A percentile compares a stretch with the other conserved stretches of the same genome.
Conservation (phyloP, 1,140 invertebrate species). For the Trichonephila clavipes region DNA sequence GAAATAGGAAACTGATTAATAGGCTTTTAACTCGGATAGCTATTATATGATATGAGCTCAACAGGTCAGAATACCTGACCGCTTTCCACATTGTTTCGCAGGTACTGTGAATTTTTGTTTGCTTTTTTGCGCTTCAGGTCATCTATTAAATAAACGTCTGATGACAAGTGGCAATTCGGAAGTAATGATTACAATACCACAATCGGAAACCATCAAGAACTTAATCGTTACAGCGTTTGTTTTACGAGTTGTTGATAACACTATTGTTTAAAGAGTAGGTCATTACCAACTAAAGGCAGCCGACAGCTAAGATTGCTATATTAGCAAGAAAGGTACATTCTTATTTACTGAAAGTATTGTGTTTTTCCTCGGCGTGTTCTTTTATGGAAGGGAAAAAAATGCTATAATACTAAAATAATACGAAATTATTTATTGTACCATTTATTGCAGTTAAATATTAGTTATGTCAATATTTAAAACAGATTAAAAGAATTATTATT, state of each 20-base stretch:
- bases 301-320: neutral
- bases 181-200: neutral
- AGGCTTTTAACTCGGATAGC: neutral
- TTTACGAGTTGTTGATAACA: neutral
- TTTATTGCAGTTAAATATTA: too few species aligned
- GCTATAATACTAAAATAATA: too few species aligned
- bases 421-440: too few species aligned
- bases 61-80: neutral
- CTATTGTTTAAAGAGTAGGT: neutral
- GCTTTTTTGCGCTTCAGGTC: neutral
- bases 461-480: too few species aligned
- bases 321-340: neutral
- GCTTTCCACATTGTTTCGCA: neutral
- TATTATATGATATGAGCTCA: neutral
- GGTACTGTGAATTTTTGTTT: neutral
- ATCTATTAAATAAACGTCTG: neutral
- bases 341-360: too few species aligned
- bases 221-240: neutral
- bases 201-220: neutral
- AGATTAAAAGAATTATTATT: too few species aligned
- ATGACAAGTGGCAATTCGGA: neutral
- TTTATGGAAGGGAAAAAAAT: too few species aligned
- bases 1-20: neutral
- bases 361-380: too few species aligned
- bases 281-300: neutral